Evolutionary conservation across 1,140 invertebrate species (phyloP), one percentile per base, ranked within the genome.

Genomic region (Chironomus striatipennis): DNA sequence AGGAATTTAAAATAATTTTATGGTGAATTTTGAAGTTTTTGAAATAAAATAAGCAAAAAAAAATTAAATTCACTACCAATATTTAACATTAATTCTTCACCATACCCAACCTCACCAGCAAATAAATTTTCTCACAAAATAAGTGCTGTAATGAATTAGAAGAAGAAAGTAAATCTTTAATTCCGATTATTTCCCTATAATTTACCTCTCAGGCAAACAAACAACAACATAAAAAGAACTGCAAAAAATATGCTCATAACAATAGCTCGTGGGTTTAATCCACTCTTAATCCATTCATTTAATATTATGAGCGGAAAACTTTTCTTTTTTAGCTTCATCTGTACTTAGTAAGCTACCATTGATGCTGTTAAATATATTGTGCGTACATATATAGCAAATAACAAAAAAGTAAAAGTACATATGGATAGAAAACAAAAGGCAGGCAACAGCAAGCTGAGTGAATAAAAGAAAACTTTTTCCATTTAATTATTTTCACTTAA

Each of bases 401-500:
- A 34, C 24, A 34, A 34, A 34, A 34, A 34, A 34, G n/a, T n/a
- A n/a, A 34, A 34, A 34, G 24, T 34, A 34, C 24, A 34, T 34
- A 34, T 34, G 24, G 24, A 34, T 34, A 5, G 24, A 34, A 34
- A 34, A 34, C 24, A 34, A 34, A 34, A 34, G 24, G 24, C 24
- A 34, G 24, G 24, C 24, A 34, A 34, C 24, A 34, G 24, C 24
- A 34, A n/a, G 9, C 12, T 57, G n/a, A 12, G 47, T 57, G 43
- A 10, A 57, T 57, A 57, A 5, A 57, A 15, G 47, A 57, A 57
- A n/a, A 57, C 12, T n/a, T 57, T 57, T 57, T 57, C n/a, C 47
- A 18, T 70, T 21, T 70, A 70, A 70, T 70, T 70, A 21, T 21
- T 70, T 70, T 70, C 65, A 70, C 65, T 70, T 20, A 70, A 70